Percentiles rank a stretch among this genome's conserved stretches.
Conservation (phyloP, 2,888 invertebrate genomes). For the Parnassius mnemosyne region DNA sequence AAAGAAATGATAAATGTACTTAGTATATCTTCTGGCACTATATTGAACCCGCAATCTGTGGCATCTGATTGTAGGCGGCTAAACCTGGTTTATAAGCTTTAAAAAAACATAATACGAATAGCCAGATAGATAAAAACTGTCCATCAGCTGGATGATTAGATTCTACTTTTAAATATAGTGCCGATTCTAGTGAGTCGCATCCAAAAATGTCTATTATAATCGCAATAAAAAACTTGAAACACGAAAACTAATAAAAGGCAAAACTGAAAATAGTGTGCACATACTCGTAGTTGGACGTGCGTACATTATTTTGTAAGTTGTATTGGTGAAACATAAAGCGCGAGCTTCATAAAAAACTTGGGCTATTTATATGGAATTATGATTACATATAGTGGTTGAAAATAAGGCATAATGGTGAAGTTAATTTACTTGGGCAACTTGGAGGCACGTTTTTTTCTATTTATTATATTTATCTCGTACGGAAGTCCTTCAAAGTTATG, state of each 20-base stretch:
- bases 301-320: conserved; percentile 1
- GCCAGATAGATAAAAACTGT: no score
- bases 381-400: not conserved
- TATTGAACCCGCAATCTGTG: no score
- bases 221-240: conserved; percentile 1
- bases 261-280: conserved; percentile 10
- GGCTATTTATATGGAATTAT: conserved; percentile 12
- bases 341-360: conserved; percentile 14
- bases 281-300: no score
- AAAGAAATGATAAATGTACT: no score
- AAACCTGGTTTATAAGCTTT: no score
- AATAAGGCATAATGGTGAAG: conserved; percentile 13
- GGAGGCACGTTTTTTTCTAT: conserved; percentile 30
- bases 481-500: conserved; percentile 49
- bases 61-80: no score
- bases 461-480: conserved; percentile 32
- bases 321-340: conserved; percentile 10
- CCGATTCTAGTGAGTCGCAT: no score
- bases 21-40: no score
- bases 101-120: no score
- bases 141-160: no score
- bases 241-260: conserved; percentile 13
- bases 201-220: no score
- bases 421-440: conserved; percentile 1
- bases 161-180: no score